Evolutionary conservation across 2,888 invertebrate genomes (phyloP), one percentile per base, ranked within the genome.

Genomic region (Meganola albula): DNA sequence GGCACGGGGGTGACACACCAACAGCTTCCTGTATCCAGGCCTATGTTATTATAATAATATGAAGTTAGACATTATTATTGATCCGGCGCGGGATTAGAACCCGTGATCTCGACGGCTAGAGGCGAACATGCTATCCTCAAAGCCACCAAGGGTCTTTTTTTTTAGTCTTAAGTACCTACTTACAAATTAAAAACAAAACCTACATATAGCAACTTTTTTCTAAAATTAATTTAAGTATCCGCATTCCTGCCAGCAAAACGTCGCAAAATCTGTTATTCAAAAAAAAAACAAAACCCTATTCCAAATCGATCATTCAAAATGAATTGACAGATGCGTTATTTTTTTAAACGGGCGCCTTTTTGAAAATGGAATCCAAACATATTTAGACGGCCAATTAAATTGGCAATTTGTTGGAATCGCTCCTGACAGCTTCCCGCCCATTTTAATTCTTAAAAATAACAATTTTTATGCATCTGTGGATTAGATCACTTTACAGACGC

Each of bases 341-440:
- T 58, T 58, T 64, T 57, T 52, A 44, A 44, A 22, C 39, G 31
- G 43, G 62, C 57, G 65, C 54, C 58, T 63, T 53, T 63, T 63
- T 53, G 44, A 60, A 66, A 70, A 72, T 72, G 58, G 65, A 68
- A 70, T 63, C 63, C 65, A 72, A 74, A 75, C 64, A 68, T 54
- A 33, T 68, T 64, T 72, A 74, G 67, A 66, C 62, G 67, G 68
- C 63, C 68, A 73, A 75, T 77, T 77, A 76, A 68, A 74, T 69
- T 63, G 61, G 65, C 68, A 62, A 71, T 70, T 70, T 69, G 54
- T 64, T 56, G 53, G 54, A 59, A 59, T 62, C 60, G 59, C 63
- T 57, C 44, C 60, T 58, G 71, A 67, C 63, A 54, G 56, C 49
- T 58, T 58, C 46, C 68, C 71, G 69, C 73, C 73, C 58, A 56